Percentiles rank a stretch among this genome's conserved stretches.
Conservation (phyloP, 2,797 vertebrate species). For the Serranus cabrilla region DNA sequence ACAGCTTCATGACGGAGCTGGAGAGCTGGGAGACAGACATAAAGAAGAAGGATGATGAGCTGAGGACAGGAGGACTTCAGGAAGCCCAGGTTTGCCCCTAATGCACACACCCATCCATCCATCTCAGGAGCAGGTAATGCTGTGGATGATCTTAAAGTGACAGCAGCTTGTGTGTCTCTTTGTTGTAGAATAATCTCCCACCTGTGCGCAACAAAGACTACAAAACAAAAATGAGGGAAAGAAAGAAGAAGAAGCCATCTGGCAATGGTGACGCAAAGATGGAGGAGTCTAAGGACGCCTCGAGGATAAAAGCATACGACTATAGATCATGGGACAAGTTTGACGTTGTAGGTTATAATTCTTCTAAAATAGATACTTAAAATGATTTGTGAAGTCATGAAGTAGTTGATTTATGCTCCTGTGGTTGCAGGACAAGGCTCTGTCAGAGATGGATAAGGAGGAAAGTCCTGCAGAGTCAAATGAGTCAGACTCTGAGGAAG, state of each 20-base stretch:
- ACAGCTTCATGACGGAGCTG: constrained; percentile 93
- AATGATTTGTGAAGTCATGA: neutral
- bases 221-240: constrained; percentile 82
- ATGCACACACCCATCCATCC: neutral
- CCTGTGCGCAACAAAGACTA: constrained; percentile 94
- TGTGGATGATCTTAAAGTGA: neutral
- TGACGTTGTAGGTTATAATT: constrained; percentile 89
- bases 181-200: constrained; percentile 86
- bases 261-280: constrained; percentile 82
- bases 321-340: constrained; percentile 97
- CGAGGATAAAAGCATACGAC: constrained; percentile 91
- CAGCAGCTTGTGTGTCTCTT: constrained; percentile 15
- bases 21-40: constrained; percentile 95
- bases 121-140: neutral
- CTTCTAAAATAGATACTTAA: neutral
- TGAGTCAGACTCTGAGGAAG: constrained; percentile 94
- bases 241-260: constrained; percentile 78
- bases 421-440: constrained; percentile 89
- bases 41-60: constrained; percentile 90
- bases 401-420: neutral
- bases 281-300: constrained; percentile 80
- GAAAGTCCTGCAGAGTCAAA: constrained; percentile 90
- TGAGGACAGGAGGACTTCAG: constrained; percentile 80
- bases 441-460: constrained; percentile 93
- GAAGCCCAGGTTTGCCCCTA: constrained; percentile 61